Evolutionary conservation across 2,113 vertebrate species (phyloP), one percentile per base, ranked within the genome.

Genomic region (Phylloscopus trochilus): DNA sequence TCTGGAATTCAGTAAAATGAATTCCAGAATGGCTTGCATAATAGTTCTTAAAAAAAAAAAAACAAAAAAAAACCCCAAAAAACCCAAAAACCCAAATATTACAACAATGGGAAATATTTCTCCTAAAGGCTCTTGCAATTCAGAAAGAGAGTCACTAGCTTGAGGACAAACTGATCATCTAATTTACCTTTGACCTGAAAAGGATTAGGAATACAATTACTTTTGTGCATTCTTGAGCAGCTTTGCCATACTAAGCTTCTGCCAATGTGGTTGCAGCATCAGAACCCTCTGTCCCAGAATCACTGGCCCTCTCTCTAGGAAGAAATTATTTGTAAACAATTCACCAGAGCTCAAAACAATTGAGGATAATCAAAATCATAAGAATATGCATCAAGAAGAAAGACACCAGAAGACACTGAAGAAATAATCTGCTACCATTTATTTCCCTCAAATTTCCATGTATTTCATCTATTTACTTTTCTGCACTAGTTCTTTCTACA

Each of bases 51-150:
- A 70, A 79, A 66, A 63, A 41, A 41, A 41, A 41, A 13, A 41
- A 41, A 41, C 6, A 13, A 13, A 41, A 41, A 41, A 11, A 41
- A 41, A 41, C n/a, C n/a, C 39, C 9, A 39, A 39, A 39, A 39
- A 39, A 39, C 39, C 39, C 39, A 39, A 39, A 26, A 1, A 0
- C 8, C 19, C 37, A 89, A 87, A 78, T 73, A 76, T 20, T 18
- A 31, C 15, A 89, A 24, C 10, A 92, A 84, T 85, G 62, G 22
- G 23, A 93, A 93, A 66, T 92, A 80, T 87, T 95, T 93, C 81
- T 85, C 56, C 26, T 66, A 84, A 53, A 66, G 46, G 49, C 15
- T 28, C 33, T 87, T 89, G 55, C 52, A 89, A 41, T 60, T 81
- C 62, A 81, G 35, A 83, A 73, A 60, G 33, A 77, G 26, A 89